These are phyloP conservation scores for Acropora tenuis DNA, from an alignment of 64 coral and sea anemone species.

Conservation along the genomic window DNA sequence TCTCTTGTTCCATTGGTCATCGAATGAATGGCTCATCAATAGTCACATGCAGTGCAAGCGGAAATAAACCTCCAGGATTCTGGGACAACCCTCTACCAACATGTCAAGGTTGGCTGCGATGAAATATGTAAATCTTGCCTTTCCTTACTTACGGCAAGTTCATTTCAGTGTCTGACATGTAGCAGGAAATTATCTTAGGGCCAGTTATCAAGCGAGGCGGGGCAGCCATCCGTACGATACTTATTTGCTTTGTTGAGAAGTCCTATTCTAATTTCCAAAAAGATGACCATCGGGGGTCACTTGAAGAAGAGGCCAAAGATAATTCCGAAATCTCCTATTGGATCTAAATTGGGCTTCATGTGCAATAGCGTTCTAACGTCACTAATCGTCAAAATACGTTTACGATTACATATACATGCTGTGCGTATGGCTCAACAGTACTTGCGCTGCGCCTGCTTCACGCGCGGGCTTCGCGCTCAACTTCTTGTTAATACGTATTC, in stretches of 20 bases:
- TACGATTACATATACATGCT: too few relatives aligned
- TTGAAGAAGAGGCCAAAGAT: too few relatives aligned
- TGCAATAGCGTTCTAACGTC: too few relatives aligned
- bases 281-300: too few relatives aligned
- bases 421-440: too few relatives aligned
- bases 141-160: background rate
- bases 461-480: too few relatives aligned
- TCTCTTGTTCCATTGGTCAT: conserved; percentile 31
- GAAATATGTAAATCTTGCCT: background rate
- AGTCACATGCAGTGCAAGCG: background rate
- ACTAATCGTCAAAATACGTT: too few relatives aligned
- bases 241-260: background rate
- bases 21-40: conserved; percentile 33
- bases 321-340: too few relatives aligned
- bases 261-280: background rate
- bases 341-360: too few relatives aligned
- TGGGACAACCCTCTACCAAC: conserved; percentile 27
- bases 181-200: background rate
- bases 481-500: too few relatives aligned
- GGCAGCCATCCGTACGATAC: background rate
- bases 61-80: conserved; percentile 7
- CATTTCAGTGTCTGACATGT: background rate
- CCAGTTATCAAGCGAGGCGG: background rate
- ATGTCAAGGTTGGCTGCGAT: conserved; percentile 14
- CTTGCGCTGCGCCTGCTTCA: too few relatives aligned